Evolutionary conservation across 2,797 vertebrate species (phyloP).

Genomic region (Alcedo quadribrachys): DNA sequence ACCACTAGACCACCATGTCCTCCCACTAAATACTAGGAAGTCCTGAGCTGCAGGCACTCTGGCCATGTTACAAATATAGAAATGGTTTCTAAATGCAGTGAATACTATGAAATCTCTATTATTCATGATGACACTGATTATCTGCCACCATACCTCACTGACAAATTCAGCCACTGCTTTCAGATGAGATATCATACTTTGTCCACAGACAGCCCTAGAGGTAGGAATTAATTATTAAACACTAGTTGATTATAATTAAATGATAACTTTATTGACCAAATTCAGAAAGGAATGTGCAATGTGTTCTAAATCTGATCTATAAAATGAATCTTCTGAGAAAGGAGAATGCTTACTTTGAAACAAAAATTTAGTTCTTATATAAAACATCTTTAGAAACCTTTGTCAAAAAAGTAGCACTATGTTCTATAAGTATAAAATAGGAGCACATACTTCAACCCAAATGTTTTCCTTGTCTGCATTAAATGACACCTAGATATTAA

Average conservation of each 20-base stretch:
- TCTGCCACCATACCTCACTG: conserved; percentile 54
- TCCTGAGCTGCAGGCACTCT: conserved; percentile 65
- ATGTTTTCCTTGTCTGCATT: background rate
- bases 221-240: conserved; percentile 82
- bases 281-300: conserved; percentile 21
- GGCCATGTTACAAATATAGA: conserved; percentile 56
- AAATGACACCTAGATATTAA: background rate
- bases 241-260: conserved; percentile 75
- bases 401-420: background rate
- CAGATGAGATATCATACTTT: conserved; percentile 63
- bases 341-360: background rate
- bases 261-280: conserved; percentile 83
- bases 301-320: conserved; percentile 4
- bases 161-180: conserved; percentile 64
- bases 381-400: background rate
- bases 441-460: background rate
- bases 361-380: background rate
- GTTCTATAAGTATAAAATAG: background rate
- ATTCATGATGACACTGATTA: conserved; percentile 76
- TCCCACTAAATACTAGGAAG: background rate
- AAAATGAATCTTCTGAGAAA: conserved; percentile 21
- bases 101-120: conserved; percentile 80
- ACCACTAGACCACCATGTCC: too few species aligned
- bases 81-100: conserved; percentile 71
- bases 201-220: conserved; percentile 76